Base-by-base conservation (phyloP, 1,140 invertebrate genomes). In the Eupristina koningsbergeri region DNA sequence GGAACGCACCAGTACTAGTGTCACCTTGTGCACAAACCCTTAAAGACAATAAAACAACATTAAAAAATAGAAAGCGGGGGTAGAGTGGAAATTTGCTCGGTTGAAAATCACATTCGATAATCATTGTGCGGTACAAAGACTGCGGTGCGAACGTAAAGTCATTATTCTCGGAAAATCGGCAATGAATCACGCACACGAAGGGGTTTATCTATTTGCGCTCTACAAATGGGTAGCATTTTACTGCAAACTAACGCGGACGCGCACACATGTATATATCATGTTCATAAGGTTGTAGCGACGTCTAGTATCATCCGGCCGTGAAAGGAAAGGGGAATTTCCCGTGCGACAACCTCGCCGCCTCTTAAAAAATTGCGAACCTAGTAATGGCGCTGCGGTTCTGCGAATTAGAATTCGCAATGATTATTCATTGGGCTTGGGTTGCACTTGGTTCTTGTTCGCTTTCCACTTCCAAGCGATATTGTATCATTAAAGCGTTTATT, bases 161-260 rank as follows among this genome's bases (percentile, higher is more conserved):
- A 78, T 83, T 83, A 78, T 83, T 83, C 81, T 83, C 47, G 61
- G 75, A 64, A 78, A 83, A 83, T 83, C 75, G 81, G 41, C 50
- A 45, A 83, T 83, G 74, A 83, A 83, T 83, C 75, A 83, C 63
- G 29, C 45, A 41, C 50, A 19, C 74, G 11, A 29, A 47, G 45
- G 31, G 81, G 74, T 76, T 82, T 76, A 82, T 82, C 81, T 82
- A 77, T 82, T 77, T 76, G 45, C 74, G 73, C 81, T 82, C 39
- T 64, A 82, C 71, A 82, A 82, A 76, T 82, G 73, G 81, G 81
- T 82, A 76, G 19, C 69, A 61, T 81, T 81, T 81, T 81, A 81
- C 61, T 81, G 67, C 80, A n/a, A 61, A 29, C 31, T 39, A 36
- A 53, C 63, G 2, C 41, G 77, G 67, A 61, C 34, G 64, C 73